Base-by-base conservation (phyloP, 2,113 vertebrate genomes). In the Hydrochoerus hydrochaeris region DNA sequence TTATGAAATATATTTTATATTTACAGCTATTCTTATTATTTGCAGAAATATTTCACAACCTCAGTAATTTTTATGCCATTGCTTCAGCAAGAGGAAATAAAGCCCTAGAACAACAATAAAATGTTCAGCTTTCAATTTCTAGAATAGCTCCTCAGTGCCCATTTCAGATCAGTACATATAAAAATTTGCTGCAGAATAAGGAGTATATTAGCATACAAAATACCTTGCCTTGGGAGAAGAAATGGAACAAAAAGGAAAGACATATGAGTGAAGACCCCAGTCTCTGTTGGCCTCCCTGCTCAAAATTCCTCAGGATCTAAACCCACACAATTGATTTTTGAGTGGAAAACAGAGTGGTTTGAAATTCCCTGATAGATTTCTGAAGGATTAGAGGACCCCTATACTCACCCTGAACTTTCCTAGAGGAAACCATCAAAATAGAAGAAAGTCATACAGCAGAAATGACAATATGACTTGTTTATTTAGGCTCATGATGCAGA, bases 21-120 rank as follows among this genome's bases (percentile, higher is more conserved):
- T 77, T 32, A 14, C 35, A 81, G 49, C 8, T 32, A 90, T 84
- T 92, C 10, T 88, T 91, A 96, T 82, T 85, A 88, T 44, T 94
- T 96, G 32, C 8, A 54, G 73, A 30, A 71, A 80, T 35, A 93
- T 91, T 91, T 93, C 81, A 83, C 5, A 90, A 38, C 49, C 7
- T 95, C 24, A 65, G n/a, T 58, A 92, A 93, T 91, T 77, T 52
- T 82, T 69, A 86, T n/a, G 30, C 12, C 41, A 82, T 69, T 49
- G 35, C n/a, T 96, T 92, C 62, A 57, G 0, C 19, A 7, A 92
- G 32, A 87, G 81, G 8, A 92, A 84, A 96, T 10, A 65, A 95
- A 46, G 57, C 92, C 77, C 46, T 52, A 85, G 22, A 91, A 87
- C 19, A 90, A 65, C 35, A 60, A 94, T 46, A 49, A 28, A 41